Conservation (phyloP, 1,140 invertebrate genomes). For the Pomacea maculata region DNA sequence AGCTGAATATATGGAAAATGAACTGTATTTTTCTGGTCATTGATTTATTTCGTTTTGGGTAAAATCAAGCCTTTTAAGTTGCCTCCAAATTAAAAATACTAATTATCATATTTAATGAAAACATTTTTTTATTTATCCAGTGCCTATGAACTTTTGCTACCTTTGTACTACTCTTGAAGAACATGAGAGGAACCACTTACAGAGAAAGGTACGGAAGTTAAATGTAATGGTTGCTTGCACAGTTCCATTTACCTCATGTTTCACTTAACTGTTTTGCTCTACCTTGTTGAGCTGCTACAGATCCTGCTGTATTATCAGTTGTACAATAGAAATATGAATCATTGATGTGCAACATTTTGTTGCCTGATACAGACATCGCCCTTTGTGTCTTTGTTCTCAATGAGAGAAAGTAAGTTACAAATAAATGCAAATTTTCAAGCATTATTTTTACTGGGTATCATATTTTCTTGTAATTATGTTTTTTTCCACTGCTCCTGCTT, state of each 20-base stretch:
- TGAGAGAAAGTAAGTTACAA: not conserved
- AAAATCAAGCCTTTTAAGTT: conserved; percentile 7
- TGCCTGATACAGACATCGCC: no score
- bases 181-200: conserved; percentile 47
- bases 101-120: not conserved
- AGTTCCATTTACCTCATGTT: no score
- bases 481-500: conserved; percentile 5
- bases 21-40: not conserved
- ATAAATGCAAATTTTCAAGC: not conserved
- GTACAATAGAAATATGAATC: no score
- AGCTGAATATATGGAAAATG: not conserved
- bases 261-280: no score
- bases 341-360: no score
- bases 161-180: conserved; percentile 58
- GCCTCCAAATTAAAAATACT: no score
- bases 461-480: not conserved
- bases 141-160: conserved; percentile 47
- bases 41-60: not conserved
- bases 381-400: no score
- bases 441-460: not conserved
- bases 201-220: conserved; percentile 31
- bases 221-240: not conserved
- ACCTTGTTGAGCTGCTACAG: no score
- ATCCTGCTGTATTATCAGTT: no score
- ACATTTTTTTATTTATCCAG: conserved; percentile 8